Base-by-base conservation (phyloP, 2,113 vertebrate species). In the Micronycteris hirsuta region DNA sequence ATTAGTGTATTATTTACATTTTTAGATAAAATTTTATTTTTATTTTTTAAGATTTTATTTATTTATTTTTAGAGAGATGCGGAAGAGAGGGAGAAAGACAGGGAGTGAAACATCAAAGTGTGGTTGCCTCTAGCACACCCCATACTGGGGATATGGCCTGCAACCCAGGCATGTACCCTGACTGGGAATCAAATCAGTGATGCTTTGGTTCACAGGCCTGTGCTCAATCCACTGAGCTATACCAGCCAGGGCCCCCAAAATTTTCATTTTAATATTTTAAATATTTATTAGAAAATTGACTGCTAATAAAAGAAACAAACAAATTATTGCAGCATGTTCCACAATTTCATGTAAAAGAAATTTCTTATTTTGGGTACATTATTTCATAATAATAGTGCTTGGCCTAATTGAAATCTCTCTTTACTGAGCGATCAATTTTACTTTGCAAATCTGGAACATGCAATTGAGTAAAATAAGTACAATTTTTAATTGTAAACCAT, bases 221-320 rank as follows among this genome's bases (percentile, higher is more conserved):
- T n/a, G n/a, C n/a, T n/a, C n/a, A n/a, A n/a, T n/a, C n/a, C n/a
- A n/a, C n/a, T n/a, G n/a, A n/a, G n/a, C n/a, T n/a, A n/a, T n/a
- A n/a, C n/a, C n/a, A n/a, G n/a, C n/a, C n/a, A n/a, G n/a, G n/a
- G n/a, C n/a, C n/a, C n/a, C n/a, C n/a, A n/a, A n/a, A n/a, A n/a
- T n/a, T n/a, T n/a, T n/a, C n/a, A n/a, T n/a, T 73, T 88, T 85
- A 63, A 47, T 67, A 45, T 87, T 96, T 82, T 96, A 82, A 71
- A 28, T 95, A 78, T 13, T 41, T 54, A 71, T 58, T 82, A 78
- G 22, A 86, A 82, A 82, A 89, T 33, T 10, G 80, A 22, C 17
- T 17, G 49, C 22, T 61, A 78, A 93, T 47, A 67, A 81, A 77
- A 43, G 33, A 67, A 94, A 12, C 10, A 85, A 93, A 49, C 52